Conservation (phyloP, 2,113 vertebrate genomes). For the Paradisaea rubra region DNA sequence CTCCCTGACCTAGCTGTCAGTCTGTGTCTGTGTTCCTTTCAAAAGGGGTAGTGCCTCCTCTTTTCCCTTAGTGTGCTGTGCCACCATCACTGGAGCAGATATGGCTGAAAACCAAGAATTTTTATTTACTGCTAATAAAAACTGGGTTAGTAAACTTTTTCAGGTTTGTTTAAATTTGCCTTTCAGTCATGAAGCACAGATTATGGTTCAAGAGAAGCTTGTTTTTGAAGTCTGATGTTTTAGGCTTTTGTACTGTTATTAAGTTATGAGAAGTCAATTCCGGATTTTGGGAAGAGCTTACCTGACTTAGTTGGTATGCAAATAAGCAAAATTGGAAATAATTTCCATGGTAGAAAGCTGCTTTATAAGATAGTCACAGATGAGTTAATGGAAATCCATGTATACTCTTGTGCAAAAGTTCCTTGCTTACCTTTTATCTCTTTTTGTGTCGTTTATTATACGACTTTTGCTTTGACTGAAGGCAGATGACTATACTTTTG, state of each 20-base stretch:
- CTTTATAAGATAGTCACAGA: not conserved
- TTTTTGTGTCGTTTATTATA: not conserved
- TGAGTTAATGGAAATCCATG: not conserved
- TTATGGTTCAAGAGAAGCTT: not conserved
- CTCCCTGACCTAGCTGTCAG: not conserved
- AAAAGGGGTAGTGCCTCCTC: not conserved
- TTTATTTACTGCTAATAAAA: not conserved
- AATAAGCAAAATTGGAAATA: not conserved
- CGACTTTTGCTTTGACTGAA: not conserved
- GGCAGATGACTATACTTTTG: not conserved
- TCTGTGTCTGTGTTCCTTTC: not conserved
- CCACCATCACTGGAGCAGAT: not conserved
- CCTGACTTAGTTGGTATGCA: not conserved
- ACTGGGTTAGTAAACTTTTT: not conserved
- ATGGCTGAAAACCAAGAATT: not conserved
- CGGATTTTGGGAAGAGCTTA: not conserved
- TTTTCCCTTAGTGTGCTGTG: not conserved
- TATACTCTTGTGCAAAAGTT: not conserved
- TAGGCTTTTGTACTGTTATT: not conserved
- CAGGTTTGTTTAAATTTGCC: not conserved
- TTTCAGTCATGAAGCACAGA: not conserved
- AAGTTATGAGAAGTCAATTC: not conserved
- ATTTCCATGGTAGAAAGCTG: not conserved
- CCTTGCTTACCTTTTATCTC: not conserved
- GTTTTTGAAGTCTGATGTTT: not conserved